phyloP scores from a whole-genome alignment of 2,888 invertebrate genomes.

The Phrixothrix hirtus region DNA sequence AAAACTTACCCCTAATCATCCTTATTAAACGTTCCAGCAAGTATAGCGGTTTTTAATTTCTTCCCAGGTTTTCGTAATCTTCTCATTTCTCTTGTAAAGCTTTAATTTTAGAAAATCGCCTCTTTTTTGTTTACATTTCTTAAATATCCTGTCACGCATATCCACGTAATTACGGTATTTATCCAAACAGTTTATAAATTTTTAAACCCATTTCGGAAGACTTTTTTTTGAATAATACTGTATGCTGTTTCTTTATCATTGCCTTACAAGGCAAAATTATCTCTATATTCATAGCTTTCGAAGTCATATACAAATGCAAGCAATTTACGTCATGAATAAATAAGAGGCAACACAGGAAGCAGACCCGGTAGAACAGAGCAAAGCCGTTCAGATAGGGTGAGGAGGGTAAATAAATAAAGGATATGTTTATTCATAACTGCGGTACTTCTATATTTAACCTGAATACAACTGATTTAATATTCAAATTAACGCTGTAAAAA shows the following conservation, averaged over 20 bases:
- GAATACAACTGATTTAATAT: conserved; percentile 8
- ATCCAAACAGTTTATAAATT: no score
- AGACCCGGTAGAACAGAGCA: conserved; percentile 38
- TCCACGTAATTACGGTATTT: no score
- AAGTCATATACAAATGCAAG: conserved; percentile 24
- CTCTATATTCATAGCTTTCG: conserved; percentile 9
- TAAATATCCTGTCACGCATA: no score
- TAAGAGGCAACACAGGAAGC: conserved; percentile 44
- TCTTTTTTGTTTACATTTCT: no score
- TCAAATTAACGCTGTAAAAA: conserved; percentile 12
- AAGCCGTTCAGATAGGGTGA: conserved; percentile 28
- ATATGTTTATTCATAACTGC: conserved; percentile 53
- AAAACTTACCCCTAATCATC: no score
- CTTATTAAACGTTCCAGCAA: no score
- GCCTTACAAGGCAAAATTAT: background rate
- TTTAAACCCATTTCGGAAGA: no score
- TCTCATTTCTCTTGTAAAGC: no score
- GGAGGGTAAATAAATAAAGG: conserved; percentile 45
- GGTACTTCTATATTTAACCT: conserved; percentile 45
- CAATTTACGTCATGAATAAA: conserved; percentile 40
- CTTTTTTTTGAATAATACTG: no score
- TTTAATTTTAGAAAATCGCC: no score
- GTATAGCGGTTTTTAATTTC: no score
- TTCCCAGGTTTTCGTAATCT: no score
- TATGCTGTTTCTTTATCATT: background rate